Conservation (phyloP, 1,140 invertebrate species). For the Papilio helenus region DNA sequence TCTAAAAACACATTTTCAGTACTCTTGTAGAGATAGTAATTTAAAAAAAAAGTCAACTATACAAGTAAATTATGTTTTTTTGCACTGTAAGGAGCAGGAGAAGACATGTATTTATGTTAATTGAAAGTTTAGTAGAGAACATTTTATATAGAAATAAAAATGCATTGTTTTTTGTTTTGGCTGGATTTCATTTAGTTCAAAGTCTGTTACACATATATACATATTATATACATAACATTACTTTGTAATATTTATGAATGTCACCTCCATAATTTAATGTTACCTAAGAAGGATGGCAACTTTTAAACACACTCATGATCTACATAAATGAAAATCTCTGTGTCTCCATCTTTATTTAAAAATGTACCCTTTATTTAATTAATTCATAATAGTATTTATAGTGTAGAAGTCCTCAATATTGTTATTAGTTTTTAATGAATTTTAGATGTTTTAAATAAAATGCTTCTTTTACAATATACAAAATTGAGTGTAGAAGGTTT, state of each 20-base stretch:
- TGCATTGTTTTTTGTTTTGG: constrained; percentile 32
- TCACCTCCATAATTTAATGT: neutral
- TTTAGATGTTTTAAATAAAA: neutral
- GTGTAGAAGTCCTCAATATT: neutral
- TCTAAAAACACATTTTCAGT: neutral
- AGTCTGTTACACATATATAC: neutral
- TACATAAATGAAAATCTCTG: neutral
- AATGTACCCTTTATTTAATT: neutral
- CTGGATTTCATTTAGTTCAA: neutral
- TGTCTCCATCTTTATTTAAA: neutral
- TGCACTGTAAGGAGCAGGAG: no score
- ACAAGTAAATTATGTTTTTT: no score
- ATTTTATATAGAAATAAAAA: constrained; percentile 29
- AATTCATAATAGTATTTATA: no score
- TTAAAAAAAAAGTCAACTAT: no score
- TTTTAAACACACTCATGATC: neutral
- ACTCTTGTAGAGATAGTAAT: neutral
- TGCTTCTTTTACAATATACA: neutral
- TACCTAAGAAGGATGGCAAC: no score
- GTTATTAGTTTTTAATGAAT: neutral
- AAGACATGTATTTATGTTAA: constrained; percentile 39
- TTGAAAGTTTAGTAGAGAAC: neutral
- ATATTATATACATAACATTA: neutral
- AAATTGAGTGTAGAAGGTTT: no score
- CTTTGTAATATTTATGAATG: neutral